These are phyloP conservation scores for Seladonia tumulorum DNA, from an alignment of 2,888 invertebrate species.

Conservation along the genomic window DNA sequence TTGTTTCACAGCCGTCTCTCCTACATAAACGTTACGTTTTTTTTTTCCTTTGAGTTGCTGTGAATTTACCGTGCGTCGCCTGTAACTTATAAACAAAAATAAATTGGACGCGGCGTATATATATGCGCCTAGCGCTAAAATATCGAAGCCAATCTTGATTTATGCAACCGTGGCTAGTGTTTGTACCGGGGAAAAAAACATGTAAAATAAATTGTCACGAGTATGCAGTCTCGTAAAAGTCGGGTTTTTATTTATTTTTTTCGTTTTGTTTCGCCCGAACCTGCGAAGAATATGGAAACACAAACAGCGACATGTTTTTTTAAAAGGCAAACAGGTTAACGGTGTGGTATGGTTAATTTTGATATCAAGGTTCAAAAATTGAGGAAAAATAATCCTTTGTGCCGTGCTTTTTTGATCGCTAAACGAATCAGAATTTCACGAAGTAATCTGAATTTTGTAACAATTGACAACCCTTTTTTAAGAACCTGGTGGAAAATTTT, in stretches of 20 bases:
- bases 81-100: conserved; percentile 9
- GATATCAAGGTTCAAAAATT: background rate
- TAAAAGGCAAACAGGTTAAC: background rate
- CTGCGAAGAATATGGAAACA: background rate
- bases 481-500: background rate
- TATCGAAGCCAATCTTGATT: conserved; percentile 11
- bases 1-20: background rate
- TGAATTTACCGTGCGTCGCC: background rate
- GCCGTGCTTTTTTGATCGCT: background rate
- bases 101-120: background rate
- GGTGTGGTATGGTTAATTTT: background rate
- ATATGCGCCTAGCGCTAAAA: background rate
- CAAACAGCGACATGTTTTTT: background rate
- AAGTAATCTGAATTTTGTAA: background rate
- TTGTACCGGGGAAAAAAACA: background rate
- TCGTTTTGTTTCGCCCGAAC: background rate
- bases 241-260: background rate
- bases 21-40: background rate
- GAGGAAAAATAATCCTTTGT: background rate
- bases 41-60: background rate
- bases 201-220: conserved; percentile 10
- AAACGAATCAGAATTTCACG: background rate
- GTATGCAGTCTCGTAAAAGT: background rate
- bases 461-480: background rate
- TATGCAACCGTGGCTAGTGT: background rate